Conservation (phyloP, 2,888 invertebrate genomes). For the Drosophila kambysellisi region DNA sequence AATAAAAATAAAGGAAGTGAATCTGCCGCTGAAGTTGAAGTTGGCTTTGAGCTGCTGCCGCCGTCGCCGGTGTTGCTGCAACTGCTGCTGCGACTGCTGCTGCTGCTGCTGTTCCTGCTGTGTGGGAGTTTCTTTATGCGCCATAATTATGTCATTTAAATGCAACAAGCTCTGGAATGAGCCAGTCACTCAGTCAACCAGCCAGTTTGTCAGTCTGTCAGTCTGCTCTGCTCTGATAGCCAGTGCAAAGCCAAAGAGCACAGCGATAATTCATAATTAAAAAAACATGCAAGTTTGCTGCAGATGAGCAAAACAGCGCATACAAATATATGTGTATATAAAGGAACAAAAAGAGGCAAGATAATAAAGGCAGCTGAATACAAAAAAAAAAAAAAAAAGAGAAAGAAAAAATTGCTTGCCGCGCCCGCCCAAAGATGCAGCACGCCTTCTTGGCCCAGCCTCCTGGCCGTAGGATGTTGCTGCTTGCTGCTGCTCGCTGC, state of each 20-base stretch:
- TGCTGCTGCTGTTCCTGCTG: conserved; percentile 26
- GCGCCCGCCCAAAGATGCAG: conserved; percentile 67
- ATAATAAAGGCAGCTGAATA: conserved; percentile 34
- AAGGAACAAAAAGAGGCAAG: conserved; percentile 8
- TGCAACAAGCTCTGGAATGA: conserved; percentile 75
- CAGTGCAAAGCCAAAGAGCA: conserved; percentile 56
- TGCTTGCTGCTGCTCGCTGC: conserved; percentile 5
- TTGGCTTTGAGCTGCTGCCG: conserved; percentile 61
- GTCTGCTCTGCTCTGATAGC: conserved; percentile 14
- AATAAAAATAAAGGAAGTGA: conserved; percentile 32
- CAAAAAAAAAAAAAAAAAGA: conserved; percentile 8
- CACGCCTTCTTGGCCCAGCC: conserved; percentile 50
- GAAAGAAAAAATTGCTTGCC: conserved; percentile 38
- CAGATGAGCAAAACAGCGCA: conserved; percentile 49
- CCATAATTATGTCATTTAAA: conserved; percentile 84
- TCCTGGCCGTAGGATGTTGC: conserved; percentile 19
- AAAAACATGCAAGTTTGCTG: conserved; percentile 78
- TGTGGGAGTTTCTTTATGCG: conserved; percentile 77
- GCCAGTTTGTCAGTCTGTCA: conserved; percentile 32
- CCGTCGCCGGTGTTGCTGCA: conserved; percentile 37
- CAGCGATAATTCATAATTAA: conserved; percentile 83
- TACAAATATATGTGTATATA: conserved; percentile 9
- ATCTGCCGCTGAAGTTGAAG: conserved; percentile 17
- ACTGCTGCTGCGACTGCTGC: background rate
- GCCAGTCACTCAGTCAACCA: conserved; percentile 47